Base-by-base conservation (phyloP, 2,888 invertebrate genomes). In the Hybos culiciformis region DNA sequence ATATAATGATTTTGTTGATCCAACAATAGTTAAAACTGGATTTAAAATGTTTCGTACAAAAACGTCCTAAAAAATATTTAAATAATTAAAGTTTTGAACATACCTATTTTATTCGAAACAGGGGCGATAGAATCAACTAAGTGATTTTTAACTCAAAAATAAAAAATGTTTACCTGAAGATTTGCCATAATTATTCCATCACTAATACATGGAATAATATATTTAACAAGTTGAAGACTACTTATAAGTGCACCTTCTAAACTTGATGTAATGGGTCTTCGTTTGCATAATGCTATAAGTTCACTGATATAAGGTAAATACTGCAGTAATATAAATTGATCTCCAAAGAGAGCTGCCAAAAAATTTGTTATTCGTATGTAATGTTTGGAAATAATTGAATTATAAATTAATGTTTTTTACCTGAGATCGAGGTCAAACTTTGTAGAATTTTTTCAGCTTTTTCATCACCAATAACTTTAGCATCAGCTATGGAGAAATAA, bases 301-400 rank as follows among this genome's bases (percentile, higher is more conserved):
- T 92, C 92, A 23, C 82, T 80, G 69, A 88, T 83, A 59, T 91
- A 90, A 0, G 91, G 88, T 49, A 93, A 70, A 66, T 92, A 93
- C 64, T 93, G 93, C 52, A 85, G 70, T 50, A 91, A 71, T 56
- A 92, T 82, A 46, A 92, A 74, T 56, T 88, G 85, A 57, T 90
- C 88, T 19, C 90, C 91, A 62, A 88, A 91, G 54, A 91, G 70
- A 32, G 77, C 83, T 80, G n/a, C n/a, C n/a, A n/a, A n/a, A n/a
- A 59, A 3, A 68, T 67, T 37, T 14, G 5, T 17, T 23, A 9
- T 15, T 26, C 17, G 20, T 8, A 2, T 19, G 14, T 18, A 20
- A 38, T 12, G 26, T 9, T 29, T 12, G 23, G 12, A 38, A 34
- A 42, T 40, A 48, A 48, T 29, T 18, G 31, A 29, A 44, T 14